Evolutionary conservation across 1,140 invertebrate genomes (phyloP).

Genomic region (Vollenhovia emeryi): DNA sequence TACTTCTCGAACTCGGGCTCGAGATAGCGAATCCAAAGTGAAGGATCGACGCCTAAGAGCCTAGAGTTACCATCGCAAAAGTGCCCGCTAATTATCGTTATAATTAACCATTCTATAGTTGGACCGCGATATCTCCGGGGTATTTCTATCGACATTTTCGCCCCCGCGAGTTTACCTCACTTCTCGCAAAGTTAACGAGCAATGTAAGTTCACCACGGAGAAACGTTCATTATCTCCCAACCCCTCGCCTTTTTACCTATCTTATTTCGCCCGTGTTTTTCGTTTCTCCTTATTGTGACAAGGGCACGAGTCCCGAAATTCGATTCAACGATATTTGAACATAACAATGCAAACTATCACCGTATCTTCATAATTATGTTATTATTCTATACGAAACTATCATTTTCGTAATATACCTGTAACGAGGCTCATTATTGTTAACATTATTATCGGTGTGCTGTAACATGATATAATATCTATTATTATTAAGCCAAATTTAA

Average conservation of each 20-base stretch:
- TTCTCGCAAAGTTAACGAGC: conserved; percentile 19
- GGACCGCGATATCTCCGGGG: conserved; percentile 62
- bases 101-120: conserved; percentile 65
- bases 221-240: conserved; percentile 17
- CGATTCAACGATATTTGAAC: background rate
- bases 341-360: background rate
- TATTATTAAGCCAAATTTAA: background rate
- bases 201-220: conserved; percentile 52
- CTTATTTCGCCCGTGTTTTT: background rate
- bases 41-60: conserved; percentile 39
- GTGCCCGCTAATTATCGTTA: conserved; percentile 65
- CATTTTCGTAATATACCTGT: background rate
- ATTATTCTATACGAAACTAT: conserved; percentile 22
- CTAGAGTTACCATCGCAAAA: conserved; percentile 40
- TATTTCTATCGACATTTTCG: conserved; percentile 67
- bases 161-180: conserved; percentile 40
- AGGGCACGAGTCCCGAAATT: background rate
- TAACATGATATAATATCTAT: conserved; percentile 4
- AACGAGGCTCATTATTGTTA: conserved; percentile 22
- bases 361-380: conserved; percentile 38
- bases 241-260: background rate
- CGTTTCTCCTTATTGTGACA: background rate
- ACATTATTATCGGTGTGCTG: background rate
- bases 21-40: conserved; percentile 39
- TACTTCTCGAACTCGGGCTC: conserved; percentile 52